Evolutionary conservation across 2,797 vertebrate species (phyloP).

Genomic region (Phoebastria nigripes): DNA sequence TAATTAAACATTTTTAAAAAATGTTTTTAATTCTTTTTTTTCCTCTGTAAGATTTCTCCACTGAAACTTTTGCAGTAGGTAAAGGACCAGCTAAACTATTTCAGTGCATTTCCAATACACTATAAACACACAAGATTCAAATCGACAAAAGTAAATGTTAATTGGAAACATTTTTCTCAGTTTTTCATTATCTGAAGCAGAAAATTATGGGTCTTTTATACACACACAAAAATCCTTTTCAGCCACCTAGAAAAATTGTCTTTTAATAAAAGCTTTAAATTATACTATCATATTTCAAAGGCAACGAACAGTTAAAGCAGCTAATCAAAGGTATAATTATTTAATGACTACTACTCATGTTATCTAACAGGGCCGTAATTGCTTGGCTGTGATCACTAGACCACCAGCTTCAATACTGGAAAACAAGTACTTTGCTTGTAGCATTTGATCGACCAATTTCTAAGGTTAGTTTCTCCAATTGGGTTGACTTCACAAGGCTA

Average conservation of each 20-base stretch:
- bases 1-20: neutral
- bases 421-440: constrained; percentile 22
- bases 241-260: constrained; percentile 65
- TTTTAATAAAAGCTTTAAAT: constrained; percentile 77
- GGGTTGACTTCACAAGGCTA: neutral
- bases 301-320: constrained; percentile 62
- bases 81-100: neutral
- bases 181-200: constrained; percentile 52
- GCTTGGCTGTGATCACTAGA: constrained; percentile 79
- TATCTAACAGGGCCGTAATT: constrained; percentile 59
- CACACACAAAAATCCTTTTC: constrained; percentile 63
- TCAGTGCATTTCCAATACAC: neutral
- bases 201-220: constrained; percentile 48
- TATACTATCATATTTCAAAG: constrained; percentile 84
- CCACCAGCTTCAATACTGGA: constrained; percentile 62
- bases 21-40: neutral
- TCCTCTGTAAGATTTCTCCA: neutral
- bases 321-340: constrained; percentile 81
- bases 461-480: neutral
- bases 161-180: constrained; percentile 56
- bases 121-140: neutral
- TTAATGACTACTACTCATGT: constrained; percentile 72
- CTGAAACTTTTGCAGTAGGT: neutral
- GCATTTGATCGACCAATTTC: constrained; percentile 52
- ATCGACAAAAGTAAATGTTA: constrained; percentile 23